phyloP scores from a whole-genome alignment of 2,797 vertebrate species.

The Fistularia tabacaria region DNA sequence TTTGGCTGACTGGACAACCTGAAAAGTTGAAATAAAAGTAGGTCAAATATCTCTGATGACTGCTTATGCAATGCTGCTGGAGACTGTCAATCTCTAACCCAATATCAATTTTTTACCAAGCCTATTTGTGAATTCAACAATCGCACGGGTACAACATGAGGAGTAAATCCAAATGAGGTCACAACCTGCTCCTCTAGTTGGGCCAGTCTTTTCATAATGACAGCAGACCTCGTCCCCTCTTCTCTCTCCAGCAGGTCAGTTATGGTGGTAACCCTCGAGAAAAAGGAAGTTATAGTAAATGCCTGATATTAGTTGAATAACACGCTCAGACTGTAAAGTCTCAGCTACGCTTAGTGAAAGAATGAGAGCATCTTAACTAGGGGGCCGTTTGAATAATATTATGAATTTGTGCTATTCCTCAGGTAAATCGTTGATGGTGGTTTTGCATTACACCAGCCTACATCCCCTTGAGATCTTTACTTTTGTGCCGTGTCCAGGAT shows the following conservation, averaged over 20 bases:
- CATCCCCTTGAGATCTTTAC: conserved; percentile 66
- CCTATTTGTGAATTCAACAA: neutral
- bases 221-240: conserved; percentile 61
- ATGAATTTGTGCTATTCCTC: too few species aligned
- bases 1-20: conserved; percentile 79
- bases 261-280: conserved; percentile 77
- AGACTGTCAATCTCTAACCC: neutral
- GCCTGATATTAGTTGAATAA: too few species aligned
- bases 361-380: too few species aligned
- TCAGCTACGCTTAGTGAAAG: too few species aligned
- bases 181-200: conserved; percentile 88
- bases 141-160: conserved; percentile 13
- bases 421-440: neutral
- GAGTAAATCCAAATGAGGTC: conserved; percentile 19
- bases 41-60: conserved; percentile 13
- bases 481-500: conserved; percentile 83
- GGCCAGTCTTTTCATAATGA: conserved; percentile 72
- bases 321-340: too few species aligned
- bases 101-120: too few species aligned
- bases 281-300: conserved; percentile 16
- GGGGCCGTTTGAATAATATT: too few species aligned
- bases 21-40: conserved; percentile 24
- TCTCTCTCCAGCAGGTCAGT: conserved; percentile 78
- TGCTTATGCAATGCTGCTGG: neutral
- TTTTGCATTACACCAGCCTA: too few species aligned